phyloP scores from a whole-genome alignment of 2,888 invertebrate genomes.

The Spodoptera picta region DNA sequence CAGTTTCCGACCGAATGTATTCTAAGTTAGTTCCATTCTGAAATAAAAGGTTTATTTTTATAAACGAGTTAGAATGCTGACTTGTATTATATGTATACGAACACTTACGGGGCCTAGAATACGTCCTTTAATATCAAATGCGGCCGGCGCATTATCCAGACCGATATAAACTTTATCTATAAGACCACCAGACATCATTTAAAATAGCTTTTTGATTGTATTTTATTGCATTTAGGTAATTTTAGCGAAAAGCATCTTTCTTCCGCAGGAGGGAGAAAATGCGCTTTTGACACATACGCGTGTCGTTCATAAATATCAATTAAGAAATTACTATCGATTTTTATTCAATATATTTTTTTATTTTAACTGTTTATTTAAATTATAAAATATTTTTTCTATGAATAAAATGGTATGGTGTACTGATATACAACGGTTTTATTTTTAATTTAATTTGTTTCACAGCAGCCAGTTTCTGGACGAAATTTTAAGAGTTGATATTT shows the following conservation, averaged over 20 bases:
- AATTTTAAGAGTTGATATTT: too few relatives aligned
- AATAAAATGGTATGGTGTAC: too few relatives aligned
- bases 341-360: not conserved
- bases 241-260: conserved; percentile 74
- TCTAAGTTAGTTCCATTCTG: conserved; percentile 92
- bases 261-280: conserved; percentile 33
- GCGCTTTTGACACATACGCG: conserved; percentile 46
- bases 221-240: conserved; percentile 61
- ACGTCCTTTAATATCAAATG: conserved; percentile 93
- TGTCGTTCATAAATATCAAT: conserved; percentile 30
- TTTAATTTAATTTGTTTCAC: too few relatives aligned
- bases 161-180: conserved; percentile 93
- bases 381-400: too few relatives aligned
- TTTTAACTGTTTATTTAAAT: too few relatives aligned
- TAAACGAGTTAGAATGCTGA: conserved; percentile 15
- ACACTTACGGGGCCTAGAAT: conserved; percentile 90
- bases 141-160: conserved; percentile 92
- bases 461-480: too few relatives aligned
- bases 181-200: conserved; percentile 83
- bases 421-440: too few relatives aligned
- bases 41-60: conserved; percentile 53
- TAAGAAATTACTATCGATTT: not conserved
- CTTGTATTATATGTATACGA: conserved; percentile 21
- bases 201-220: conserved; percentile 41
- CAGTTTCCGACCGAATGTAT: conserved; percentile 93